Conservation (phyloP, 2,113 vertebrate genomes). For the Microtus montanus region DNA sequence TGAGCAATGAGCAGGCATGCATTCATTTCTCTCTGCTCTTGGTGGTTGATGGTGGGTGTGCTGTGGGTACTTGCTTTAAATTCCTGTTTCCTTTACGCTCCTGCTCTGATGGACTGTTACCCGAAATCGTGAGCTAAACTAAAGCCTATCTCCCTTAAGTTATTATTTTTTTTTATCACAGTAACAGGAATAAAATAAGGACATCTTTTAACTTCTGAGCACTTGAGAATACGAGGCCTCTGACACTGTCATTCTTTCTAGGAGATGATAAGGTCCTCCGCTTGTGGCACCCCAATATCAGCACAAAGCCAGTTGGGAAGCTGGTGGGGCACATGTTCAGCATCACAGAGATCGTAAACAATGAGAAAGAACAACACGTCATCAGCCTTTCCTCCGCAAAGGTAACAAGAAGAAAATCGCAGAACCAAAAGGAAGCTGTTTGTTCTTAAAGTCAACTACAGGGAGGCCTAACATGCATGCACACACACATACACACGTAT, state of each 20-base stretch:
- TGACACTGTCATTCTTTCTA: constrained; percentile 44
- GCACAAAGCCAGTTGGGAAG: constrained; percentile 83
- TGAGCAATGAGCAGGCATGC: not conserved
- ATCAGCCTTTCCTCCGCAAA: constrained; percentile 86
- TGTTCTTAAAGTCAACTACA: not conserved
- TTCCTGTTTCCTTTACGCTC: too few relatives aligned
- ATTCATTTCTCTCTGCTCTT: not conserved
- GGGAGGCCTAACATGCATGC: not conserved
- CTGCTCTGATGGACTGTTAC: not conserved
- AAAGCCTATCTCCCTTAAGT: not conserved
- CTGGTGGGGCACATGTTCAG: constrained; percentile 83
- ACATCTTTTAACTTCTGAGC: not conserved
- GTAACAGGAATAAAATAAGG: not conserved
- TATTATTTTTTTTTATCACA: not conserved
- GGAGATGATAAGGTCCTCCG: constrained; percentile 84
- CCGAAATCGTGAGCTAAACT: too few relatives aligned
- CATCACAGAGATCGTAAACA: constrained; percentile 83
- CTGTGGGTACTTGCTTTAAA: too few relatives aligned
- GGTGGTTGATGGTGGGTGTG: not conserved
- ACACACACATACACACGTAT: not conserved
- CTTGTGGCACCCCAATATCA: constrained; percentile 85
- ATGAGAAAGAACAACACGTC: constrained; percentile 86
- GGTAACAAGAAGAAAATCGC: constrained; percentile 70
- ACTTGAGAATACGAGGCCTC: not conserved
- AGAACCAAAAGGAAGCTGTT: not conserved